A percentile compares a stretch with the other conserved stretches of the same genome.
Evolutionary conservation across 2,113 vertebrate genomes (phyloP).

Genomic region (Hippocampus zosterae): DNA sequence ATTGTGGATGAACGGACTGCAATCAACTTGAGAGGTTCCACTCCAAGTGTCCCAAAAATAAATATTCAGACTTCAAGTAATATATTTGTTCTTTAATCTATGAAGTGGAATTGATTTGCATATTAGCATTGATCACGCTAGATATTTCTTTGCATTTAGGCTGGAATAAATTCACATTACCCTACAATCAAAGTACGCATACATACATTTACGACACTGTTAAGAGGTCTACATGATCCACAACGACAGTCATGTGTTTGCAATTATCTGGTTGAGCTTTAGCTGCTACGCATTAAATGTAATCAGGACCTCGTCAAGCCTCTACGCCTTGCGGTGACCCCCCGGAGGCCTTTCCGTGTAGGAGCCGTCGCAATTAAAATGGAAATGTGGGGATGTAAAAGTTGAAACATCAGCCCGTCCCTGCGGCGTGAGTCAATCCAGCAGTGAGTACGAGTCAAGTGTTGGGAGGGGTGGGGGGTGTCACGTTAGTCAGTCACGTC

Average conservation of each 20-base stretch:
- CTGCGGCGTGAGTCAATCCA: conserved; percentile 5
- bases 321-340: conserved; percentile 14
- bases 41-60: neutral
- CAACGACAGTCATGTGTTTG: conserved; percentile 31
- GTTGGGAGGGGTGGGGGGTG: neutral
- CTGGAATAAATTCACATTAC: neutral
- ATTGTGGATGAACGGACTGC: neutral
- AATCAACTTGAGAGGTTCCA: neutral
- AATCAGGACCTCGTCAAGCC: conserved; percentile 32
- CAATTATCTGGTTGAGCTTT: conserved; percentile 27
- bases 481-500: neutral
- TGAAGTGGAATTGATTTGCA: neutral
- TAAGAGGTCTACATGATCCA: neutral
- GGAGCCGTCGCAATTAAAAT: conserved; percentile 29
- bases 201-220: conserved; percentile 5
- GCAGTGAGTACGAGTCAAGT: neutral
- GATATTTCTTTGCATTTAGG: neutral
- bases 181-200: neutral
- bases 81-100: neutral
- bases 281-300: conserved; percentile 39
- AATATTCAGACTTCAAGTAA: neutral
- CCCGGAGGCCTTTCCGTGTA: conserved; percentile 11
- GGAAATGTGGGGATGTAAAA: conserved; percentile 11
- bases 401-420: conserved; percentile 13
- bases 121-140: neutral